Base-by-base conservation (phyloP, 1,140 invertebrate species). In the Mesaphorura yosii region DNA sequence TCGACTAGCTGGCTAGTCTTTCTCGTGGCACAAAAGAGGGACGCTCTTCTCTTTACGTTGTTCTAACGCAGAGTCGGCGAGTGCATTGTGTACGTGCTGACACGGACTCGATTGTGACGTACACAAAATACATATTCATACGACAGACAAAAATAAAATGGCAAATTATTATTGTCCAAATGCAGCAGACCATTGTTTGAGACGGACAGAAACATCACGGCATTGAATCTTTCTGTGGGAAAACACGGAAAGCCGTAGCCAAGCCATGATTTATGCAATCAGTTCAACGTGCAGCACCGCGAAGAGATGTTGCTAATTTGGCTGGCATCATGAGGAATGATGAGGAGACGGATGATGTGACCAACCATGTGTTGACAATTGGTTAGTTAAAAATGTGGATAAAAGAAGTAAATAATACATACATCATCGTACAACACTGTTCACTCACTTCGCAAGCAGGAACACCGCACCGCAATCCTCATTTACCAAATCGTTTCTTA, bases 341-440 rank as follows among this genome's bases (percentile, higher is more conserved):
- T 34, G 31, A n/a, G n/a, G n/a, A n/a, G 31, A 34, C 31, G n/a
- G n/a, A 34, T 34, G 31, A 34, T 38, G 48, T 46, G 53, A 34
- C 41, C 48, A 55, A 55, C 47, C 38, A 55, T 51, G 47, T 55
- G 47, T 55, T 51, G 54, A 51, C 54, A 55, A 55, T 55, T 55
- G 48, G 41, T 28, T 3, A 31, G 44, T 14, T n/a, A 17, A 48
- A 34, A 34, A n/a, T n/a, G n/a, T n/a, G 10, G 31, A 34, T 34
- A 10, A 34, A 34, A 34, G 10, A 34, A 10, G 31, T n/a, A 34
- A 34, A n/a, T n/a, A n/a, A n/a, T n/a, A n/a, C n/a, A n/a, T n/a
- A n/a, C n/a, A n/a, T n/a, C n/a, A n/a, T n/a, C n/a, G n/a, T n/a
- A n/a, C n/a, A n/a, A n/a, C n/a, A n/a, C n/a, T n/a, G n/a, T n/a